Evolutionary conservation across 2,113 vertebrate genomes (phyloP).

Genomic region (Megatriorchis doriae): DNA sequence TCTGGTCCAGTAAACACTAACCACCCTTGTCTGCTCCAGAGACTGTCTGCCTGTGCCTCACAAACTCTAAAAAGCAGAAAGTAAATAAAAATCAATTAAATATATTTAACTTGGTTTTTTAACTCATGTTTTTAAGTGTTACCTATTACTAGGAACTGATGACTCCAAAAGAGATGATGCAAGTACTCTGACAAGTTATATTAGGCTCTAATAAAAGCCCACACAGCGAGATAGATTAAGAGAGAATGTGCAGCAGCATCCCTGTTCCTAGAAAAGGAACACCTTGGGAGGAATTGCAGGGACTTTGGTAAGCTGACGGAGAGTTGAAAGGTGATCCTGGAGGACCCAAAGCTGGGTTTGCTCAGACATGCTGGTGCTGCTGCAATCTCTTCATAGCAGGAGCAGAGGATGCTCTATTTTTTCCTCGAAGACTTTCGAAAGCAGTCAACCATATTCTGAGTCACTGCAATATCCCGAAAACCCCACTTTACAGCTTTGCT

Average conservation of each 20-base stretch:
- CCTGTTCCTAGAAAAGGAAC: not conserved
- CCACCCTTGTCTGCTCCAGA: not conserved
- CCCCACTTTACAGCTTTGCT: not conserved
- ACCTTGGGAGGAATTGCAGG: not conserved
- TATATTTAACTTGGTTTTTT: not conserved
- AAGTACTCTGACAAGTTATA: not conserved
- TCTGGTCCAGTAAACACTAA: slow-evolving; percentile 2
- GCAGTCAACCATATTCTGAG: not conserved
- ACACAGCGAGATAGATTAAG: not conserved
- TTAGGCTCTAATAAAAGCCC: not conserved
- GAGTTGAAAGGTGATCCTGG: not conserved
- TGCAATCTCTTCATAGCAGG: not conserved
- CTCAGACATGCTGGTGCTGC: not conserved
- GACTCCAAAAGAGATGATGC: not conserved
- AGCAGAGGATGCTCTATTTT: not conserved
- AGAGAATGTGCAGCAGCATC: not conserved
- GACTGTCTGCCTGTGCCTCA: not conserved
- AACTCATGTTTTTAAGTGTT: not conserved
- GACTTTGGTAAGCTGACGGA: not conserved
- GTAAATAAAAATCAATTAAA: not conserved
- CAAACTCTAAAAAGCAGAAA: not conserved
- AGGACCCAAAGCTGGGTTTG: not conserved
- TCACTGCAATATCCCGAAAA: not conserved
- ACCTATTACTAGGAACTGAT: not conserved
- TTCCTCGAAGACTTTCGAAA: not conserved